Base-by-base conservation (phyloP, 2,888 invertebrate genomes). In the Diplazon laetatorius region DNA sequence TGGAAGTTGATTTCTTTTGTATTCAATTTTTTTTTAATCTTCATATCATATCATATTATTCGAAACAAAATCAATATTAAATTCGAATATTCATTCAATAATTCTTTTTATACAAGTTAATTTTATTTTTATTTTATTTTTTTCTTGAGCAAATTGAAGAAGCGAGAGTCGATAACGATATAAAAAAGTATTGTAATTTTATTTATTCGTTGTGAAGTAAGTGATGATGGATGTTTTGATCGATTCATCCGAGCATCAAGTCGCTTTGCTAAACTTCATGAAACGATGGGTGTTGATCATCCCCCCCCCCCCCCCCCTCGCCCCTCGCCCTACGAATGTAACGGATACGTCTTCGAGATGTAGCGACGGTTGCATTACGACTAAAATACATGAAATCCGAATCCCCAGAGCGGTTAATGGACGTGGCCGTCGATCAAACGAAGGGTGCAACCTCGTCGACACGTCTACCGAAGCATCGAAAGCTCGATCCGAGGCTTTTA, bases 361-460 rank as follows among this genome's bases (percentile, higher is more conserved):
- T 70, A 68, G 68, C 71, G 62, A 57, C 78, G 48, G 71, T 76
- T 76, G 73, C 65, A 86, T 66, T 74, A 75, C 46, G 52, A 46
- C 42, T 16, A 48, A 63, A 60, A 52, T 62, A 63, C 84, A 84
- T 88, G 90, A 90, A 90, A 90, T 87, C 80, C 84, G 90, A 90
- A 84, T 88, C 87, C 74, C n/a, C 86, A 86, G 52, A 59, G 22
- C 66, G 84, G 89, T 90, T 91, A 90, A 90, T 90, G 91, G 91
- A 89, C 86, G 72, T 78, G 63, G n/a, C 69, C 75, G 82, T 80
- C 83, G 86, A 86, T 87, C 83, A 85, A 87, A 86, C 80, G 84
- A 85, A 85, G 86, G 85, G 85, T 83, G 80, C 60, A 65, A 57
- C 30, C 12, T 71, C 76, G 73, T 71, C 76, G 73, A 68, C 71